Evolutionary conservation across 2,888 invertebrate species (phyloP), one percentile per base, ranked within the genome.

Genomic region (Eudemis profundana): DNA sequence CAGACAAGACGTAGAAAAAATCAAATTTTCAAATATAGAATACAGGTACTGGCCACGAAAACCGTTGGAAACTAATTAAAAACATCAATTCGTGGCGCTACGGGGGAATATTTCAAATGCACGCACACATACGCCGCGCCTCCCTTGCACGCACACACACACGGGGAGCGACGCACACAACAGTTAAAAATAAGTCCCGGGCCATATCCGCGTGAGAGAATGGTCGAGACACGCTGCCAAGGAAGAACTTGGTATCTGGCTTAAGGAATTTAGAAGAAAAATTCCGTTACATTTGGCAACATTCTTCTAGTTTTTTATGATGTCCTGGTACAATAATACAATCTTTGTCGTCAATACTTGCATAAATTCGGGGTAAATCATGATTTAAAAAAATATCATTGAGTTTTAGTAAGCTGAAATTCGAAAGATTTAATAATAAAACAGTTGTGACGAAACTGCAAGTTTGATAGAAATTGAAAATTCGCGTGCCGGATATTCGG

Each of bases 21-120:
- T 27, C 19, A 21, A 40, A 38, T 51, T 44, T 82, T 76, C 76
- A 82, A 83, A 84, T 85, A 85, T 81, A 75, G 66, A 78, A 79
- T 49, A 67, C 60, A 42, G 75, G 79, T 82, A 80, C 85, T 82
- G 83, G 81, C 84, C 85, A 85, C 88, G 86, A 89, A 90, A 90
- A 89, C 83, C 88, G 85, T 87, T 88, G 85, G 83, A 85, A 89
- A 90, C 91, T 91, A 91, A 91, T 91, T 91, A 91, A 91, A 90
- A 91, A 90, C 90, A 91, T 91, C 91, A 90, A 91, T 90, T 91
- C 87, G 83, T 83, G 76, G 83, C 82, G 83, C 81, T 85, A 83
- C 86, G 84, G 86, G 87, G 86, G 88, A 86, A 87, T 89, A 89
- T 89, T 87, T 90, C 88, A 89, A 86, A 87, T 84, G 80, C 84